Evolutionary conservation across 1,140 invertebrate genomes (phyloP).

Genomic region (Odontomachus brunneus): DNA sequence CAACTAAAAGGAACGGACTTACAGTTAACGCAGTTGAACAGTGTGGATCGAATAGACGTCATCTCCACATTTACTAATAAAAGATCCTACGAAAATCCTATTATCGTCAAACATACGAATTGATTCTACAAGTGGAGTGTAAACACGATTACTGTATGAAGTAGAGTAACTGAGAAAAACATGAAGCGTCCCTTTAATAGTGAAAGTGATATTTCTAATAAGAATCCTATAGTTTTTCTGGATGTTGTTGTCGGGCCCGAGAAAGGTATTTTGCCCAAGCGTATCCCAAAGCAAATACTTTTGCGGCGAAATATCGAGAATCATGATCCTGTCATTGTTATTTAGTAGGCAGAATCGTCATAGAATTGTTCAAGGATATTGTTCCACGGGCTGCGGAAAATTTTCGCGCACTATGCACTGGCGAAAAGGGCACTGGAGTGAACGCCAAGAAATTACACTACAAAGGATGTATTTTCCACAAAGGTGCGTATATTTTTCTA

Average conservation of each 20-base stretch:
- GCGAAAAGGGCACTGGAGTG: conserved; percentile 91
- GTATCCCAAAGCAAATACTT: conserved; percentile 21
- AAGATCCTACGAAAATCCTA: no score
- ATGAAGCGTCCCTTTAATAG: conserved; percentile 61
- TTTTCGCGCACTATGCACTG: conserved; percentile 95
- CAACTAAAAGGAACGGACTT: no score
- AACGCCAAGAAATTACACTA: conserved; percentile 90
- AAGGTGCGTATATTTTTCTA: conserved; percentile 85
- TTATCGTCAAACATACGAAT: no score
- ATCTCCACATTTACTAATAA: no score
- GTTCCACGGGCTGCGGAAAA: conserved; percentile 97
- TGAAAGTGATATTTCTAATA: background rate
- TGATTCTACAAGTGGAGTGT: no score
- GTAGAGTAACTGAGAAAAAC: conserved; percentile 20
- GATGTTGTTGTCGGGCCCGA: conserved; percentile 89
- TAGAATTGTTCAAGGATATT: conserved; percentile 93
- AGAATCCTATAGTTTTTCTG: conserved; percentile 88
- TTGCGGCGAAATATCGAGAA: conserved; percentile 33
- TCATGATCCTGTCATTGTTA: conserved; percentile 74
- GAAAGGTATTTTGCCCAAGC: conserved; percentile 79
- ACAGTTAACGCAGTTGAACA: no score
- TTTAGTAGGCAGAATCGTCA: conserved; percentile 92
- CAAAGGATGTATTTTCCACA: conserved; percentile 91
- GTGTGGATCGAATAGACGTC: background rate
- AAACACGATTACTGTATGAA: no score